These are phyloP conservation scores for Noctua pronuba DNA, from an alignment of 2,888 invertebrate genomes.

Conservation along the genomic window DNA sequence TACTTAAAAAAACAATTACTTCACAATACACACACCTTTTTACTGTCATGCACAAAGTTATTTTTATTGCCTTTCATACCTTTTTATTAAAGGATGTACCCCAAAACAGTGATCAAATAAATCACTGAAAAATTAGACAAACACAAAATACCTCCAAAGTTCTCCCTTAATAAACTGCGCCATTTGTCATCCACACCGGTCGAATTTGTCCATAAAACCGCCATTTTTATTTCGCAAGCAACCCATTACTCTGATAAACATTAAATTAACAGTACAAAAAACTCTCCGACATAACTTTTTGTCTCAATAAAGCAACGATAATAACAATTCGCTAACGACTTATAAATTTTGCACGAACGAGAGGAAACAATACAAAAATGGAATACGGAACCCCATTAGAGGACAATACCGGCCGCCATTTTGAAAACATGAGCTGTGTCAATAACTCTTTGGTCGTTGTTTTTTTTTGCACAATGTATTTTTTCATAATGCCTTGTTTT, in stretches of 20 bases:
- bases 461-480: conserved; percentile 68
- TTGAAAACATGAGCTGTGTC: conserved; percentile 74
- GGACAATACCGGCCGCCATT: conserved; percentile 74
- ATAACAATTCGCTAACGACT: conserved; percentile 65
- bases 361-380: conserved; percentile 67
- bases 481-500: conserved; percentile 62
- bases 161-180: conserved; percentile 24
- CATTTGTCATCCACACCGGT: conserved; percentile 50
- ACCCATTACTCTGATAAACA: conserved; percentile 55
- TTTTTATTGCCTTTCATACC: background rate
- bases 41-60: background rate
- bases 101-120: conserved; percentile 24
- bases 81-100: background rate
- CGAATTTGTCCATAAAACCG: conserved; percentile 55
- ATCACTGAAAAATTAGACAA: conserved; percentile 30
- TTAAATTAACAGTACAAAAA: conserved; percentile 65
- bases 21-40: background rate
- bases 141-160: conserved; percentile 25
- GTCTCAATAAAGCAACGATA: conserved; percentile 64
- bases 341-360: conserved; percentile 65
- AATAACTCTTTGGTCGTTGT: conserved; percentile 76
- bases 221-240: conserved; percentile 55
- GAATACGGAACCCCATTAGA: conserved; percentile 70
- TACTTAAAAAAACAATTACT: no score
- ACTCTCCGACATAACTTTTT: conserved; percentile 55